phyloP scores from a whole-genome alignment of 37 sponge, comb jelly and placozoan species.

The Petrosia ficiformis region DNA sequence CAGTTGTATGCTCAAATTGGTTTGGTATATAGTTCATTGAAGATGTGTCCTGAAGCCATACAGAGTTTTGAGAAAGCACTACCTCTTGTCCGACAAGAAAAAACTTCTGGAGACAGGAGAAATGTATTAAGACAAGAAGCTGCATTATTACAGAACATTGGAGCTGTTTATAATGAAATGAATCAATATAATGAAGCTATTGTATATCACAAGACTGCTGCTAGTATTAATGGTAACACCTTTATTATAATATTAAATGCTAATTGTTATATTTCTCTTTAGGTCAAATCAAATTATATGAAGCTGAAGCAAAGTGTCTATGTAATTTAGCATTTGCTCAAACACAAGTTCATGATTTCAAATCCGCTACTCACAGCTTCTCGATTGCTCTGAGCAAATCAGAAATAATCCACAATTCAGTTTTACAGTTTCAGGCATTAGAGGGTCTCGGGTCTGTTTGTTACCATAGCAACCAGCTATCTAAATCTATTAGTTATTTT shows the following conservation, averaged over 20 bases:
- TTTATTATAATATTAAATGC: not conserved
- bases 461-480: constrained; percentile 22
- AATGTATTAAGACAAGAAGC: constrained; percentile 39
- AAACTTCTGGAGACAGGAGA: not conserved
- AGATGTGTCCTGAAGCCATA: constrained; percentile 45
- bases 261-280: not conserved
- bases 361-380: constrained; percentile 27
- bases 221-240: constrained; percentile 45
- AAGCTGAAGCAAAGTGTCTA: constrained; percentile 64
- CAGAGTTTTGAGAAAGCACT: constrained; percentile 64
- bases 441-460: constrained; percentile 64
- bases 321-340: constrained; percentile 76
- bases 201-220: constrained; percentile 63
- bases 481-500: constrained; percentile 39
- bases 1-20: constrained; percentile 55
- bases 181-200: constrained; percentile 46
- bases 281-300: constrained; percentile 22
- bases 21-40: constrained; percentile 43
- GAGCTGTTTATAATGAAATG: constrained; percentile 77
- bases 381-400: constrained; percentile 42
- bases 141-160: constrained; percentile 78
- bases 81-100: constrained; percentile 24
- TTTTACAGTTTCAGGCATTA: constrained; percentile 62
- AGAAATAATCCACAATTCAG: constrained; percentile 8
- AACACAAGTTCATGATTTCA: constrained; percentile 35